Conservation (phyloP, 2,113 vertebrate genomes). For the Pseudorectes ferrugineus region DNA sequence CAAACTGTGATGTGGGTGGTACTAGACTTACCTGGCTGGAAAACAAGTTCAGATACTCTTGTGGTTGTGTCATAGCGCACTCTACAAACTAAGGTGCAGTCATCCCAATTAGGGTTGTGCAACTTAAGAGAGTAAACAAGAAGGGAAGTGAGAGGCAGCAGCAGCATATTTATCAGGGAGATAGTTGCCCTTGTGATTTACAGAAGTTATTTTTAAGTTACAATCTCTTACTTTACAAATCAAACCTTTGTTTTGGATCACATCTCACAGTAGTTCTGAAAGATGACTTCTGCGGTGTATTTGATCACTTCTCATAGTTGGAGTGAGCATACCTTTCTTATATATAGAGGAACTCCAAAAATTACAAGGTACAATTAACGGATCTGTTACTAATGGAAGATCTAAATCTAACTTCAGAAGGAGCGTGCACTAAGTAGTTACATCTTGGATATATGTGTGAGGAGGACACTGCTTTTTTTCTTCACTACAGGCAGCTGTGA, state of each 20-base stretch:
- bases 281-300: neutral
- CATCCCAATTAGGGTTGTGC: neutral
- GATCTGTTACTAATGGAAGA: neutral
- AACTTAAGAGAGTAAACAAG: slow-evolving; percentile 1
- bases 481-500: neutral
- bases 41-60: slow-evolving; percentile 1
- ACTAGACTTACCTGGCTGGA: neutral
- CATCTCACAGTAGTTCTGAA: neutral
- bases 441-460: neutral
- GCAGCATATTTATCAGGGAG: neutral
- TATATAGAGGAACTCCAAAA: neutral
- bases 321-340: neutral
- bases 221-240: neutral
- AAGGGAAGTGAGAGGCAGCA: neutral
- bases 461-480: neutral
- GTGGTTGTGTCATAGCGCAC: neutral
- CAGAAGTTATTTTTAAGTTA: neutral
- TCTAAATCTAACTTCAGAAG: neutral
- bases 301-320: neutral
- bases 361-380: neutral
- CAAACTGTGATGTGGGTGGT: neutral
- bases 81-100: neutral
- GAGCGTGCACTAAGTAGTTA: neutral
- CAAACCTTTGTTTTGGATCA: neutral
- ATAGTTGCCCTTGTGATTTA: neutral